phyloP scores from a whole-genome alignment of 2,113 vertebrate species.

The Terrapene triunguis region DNA sequence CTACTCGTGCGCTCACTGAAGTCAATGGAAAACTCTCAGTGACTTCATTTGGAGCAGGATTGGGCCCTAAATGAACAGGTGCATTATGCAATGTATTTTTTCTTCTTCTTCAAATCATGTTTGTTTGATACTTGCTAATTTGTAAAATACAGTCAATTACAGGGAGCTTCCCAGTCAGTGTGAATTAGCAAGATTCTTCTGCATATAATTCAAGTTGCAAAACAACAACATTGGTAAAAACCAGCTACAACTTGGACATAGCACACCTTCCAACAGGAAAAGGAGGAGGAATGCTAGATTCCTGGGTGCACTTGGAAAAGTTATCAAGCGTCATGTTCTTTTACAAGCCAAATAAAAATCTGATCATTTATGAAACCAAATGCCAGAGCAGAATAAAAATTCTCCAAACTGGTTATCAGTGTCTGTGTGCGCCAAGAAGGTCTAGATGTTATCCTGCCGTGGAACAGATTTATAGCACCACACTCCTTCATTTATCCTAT shows the following conservation, averaged over 20 bases:
- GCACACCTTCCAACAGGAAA: not conserved
- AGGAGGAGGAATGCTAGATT: constrained; percentile 52
- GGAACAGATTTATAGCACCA: constrained; percentile 29
- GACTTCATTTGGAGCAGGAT: not conserved
- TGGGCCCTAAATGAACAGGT: not conserved
- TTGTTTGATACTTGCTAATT: constrained; percentile 56
- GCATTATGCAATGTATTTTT: not conserved
- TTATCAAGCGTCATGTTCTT: not conserved
- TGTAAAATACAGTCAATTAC: constrained; percentile 23
- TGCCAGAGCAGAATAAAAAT: constrained; percentile 60
- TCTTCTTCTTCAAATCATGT: not conserved
- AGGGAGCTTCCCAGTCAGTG: not conserved
- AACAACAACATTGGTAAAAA: not conserved
- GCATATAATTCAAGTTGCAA: constrained; percentile 32
- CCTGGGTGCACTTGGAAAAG: constrained; percentile 42
- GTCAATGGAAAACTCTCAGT: constrained; percentile 12
- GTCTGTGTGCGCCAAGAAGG: constrained; percentile 50
- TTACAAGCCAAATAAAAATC: not conserved
- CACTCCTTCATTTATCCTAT: constrained; percentile 59
- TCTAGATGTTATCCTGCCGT: constrained; percentile 50
- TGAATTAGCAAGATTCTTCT: not conserved
- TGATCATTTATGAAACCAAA: constrained; percentile 68
- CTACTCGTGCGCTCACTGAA: constrained; percentile 58
- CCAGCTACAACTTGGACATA: not conserved
- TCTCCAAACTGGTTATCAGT: constrained; percentile 50